Conservation (phyloP, 2,113 vertebrate species). For the Strix aluco region DNA sequence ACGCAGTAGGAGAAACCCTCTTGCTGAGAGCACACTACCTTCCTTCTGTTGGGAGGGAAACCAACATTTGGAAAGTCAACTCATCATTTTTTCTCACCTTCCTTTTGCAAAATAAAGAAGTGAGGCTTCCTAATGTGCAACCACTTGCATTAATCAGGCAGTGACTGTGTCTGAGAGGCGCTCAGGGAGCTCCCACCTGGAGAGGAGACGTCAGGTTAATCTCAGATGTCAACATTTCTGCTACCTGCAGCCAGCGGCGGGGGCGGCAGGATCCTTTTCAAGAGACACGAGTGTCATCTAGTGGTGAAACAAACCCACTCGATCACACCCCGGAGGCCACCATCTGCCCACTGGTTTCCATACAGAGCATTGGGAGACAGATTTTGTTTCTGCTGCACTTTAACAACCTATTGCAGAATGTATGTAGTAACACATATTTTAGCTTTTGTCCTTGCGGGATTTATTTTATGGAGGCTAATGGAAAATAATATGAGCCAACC, state of each 20-base stretch:
- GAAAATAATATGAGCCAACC: background rate
- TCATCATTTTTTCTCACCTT: background rate
- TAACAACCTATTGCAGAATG: background rate
- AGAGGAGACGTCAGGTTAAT: background rate
- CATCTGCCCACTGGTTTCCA: background rate
- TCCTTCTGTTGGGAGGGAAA: background rate
- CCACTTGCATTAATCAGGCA: background rate
- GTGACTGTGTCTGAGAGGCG: background rate
- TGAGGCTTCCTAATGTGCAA: background rate
- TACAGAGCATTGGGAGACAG: background rate
- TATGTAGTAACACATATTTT: background rate
- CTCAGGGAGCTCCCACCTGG: background rate
- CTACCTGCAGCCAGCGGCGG: background rate
- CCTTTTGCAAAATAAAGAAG: background rate
- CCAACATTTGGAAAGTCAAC: background rate
- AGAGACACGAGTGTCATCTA: conserved; percentile 23
- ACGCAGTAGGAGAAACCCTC: background rate
- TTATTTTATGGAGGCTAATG: background rate
- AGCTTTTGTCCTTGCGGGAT: background rate
- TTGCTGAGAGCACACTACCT: background rate
- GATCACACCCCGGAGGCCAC: background rate
- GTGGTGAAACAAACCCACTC: background rate
- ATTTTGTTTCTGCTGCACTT: background rate
- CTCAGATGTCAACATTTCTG: background rate
- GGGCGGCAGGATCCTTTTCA: background rate